These are phyloP conservation scores for Rutpela maculata DNA, from an alignment of 2,888 invertebrate species.

Conservation along the genomic window DNA sequence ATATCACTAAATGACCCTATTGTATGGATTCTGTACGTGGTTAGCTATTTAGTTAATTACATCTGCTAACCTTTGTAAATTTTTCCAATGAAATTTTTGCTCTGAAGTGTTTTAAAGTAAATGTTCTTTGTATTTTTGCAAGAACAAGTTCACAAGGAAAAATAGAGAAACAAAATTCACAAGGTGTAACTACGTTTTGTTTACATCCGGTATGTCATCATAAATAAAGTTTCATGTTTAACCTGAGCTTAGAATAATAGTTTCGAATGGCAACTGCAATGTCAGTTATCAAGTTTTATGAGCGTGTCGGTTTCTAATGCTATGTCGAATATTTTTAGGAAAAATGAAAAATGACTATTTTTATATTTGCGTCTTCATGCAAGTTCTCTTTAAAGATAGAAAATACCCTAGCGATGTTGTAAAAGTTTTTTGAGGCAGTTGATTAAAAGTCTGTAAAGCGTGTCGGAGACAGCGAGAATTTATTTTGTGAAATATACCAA, in stretches of 20 bases:
- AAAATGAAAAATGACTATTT: slow-evolving; percentile 5
- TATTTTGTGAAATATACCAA: slow-evolving; percentile 50
- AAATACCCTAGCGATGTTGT: slow-evolving; percentile 14
- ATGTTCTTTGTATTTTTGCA: too few relatives aligned
- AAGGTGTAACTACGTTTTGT: too few relatives aligned
- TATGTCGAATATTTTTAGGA: not conserved
- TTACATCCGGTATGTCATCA: not conserved
- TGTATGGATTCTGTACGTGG: too few relatives aligned
- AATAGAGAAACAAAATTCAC: too few relatives aligned
- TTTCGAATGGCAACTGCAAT: not conserved
- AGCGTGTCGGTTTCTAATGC: not conserved
- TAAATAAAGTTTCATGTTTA: not conserved
- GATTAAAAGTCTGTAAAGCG: slow-evolving; percentile 54
- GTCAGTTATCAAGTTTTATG: not conserved
- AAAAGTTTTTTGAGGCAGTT: slow-evolving; percentile 44
- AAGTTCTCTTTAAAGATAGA: not conserved
- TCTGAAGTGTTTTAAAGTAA: too few relatives aligned
- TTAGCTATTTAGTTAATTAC: too few relatives aligned
- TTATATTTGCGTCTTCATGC: not conserved
- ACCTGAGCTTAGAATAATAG: not conserved
- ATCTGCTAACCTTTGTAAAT: too few relatives aligned
- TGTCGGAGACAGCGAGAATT: slow-evolving; percentile 51
- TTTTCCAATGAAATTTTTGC: too few relatives aligned
- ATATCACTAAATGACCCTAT: too few relatives aligned
- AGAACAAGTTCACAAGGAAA: too few relatives aligned